Conservation (phyloP, 1,140 invertebrate species). For the Orchestia grillus region DNA sequence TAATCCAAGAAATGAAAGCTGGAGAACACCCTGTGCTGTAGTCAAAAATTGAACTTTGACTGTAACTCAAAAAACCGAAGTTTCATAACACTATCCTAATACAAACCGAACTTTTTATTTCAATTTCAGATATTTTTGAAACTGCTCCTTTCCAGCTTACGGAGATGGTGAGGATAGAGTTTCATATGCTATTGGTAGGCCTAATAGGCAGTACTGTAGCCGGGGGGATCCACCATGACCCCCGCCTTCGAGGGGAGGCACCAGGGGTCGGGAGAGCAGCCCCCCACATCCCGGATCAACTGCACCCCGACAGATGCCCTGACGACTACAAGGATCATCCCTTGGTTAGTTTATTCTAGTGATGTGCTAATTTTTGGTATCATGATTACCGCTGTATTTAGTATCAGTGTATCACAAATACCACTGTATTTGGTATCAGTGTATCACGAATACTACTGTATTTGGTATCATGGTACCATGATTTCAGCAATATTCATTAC, state of each 20-base stretch:
- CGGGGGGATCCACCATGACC: background rate
- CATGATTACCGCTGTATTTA: too few relatives aligned
- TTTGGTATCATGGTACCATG: too few relatives aligned
- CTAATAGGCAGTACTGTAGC: background rate
- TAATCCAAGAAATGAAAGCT: too few relatives aligned
- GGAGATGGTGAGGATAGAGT: constrained; percentile 18
- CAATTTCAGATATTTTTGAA: constrained; percentile 25
- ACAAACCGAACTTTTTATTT: background rate
- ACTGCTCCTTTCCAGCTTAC: constrained; percentile 16
- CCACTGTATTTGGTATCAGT: too few relatives aligned
- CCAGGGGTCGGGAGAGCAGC: background rate
- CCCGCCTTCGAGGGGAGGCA: background rate
- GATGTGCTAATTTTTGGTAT: too few relatives aligned
- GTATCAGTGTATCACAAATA: too few relatives aligned
- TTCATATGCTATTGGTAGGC: background rate
- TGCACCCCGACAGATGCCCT: background rate
- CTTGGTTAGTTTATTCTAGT: constrained; percentile 71
- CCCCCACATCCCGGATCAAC: background rate
- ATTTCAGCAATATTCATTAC: too few relatives aligned
- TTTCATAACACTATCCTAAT: too few relatives aligned
- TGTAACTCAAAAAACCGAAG: too few relatives aligned
- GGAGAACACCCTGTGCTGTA: too few relatives aligned
- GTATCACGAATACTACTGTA: too few relatives aligned
- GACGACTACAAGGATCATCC: constrained; percentile 69
- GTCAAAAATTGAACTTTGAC: too few relatives aligned